Base-by-base conservation (phyloP, 2,113 vertebrate species). In the Aspiorhynchus laticeps region DNA sequence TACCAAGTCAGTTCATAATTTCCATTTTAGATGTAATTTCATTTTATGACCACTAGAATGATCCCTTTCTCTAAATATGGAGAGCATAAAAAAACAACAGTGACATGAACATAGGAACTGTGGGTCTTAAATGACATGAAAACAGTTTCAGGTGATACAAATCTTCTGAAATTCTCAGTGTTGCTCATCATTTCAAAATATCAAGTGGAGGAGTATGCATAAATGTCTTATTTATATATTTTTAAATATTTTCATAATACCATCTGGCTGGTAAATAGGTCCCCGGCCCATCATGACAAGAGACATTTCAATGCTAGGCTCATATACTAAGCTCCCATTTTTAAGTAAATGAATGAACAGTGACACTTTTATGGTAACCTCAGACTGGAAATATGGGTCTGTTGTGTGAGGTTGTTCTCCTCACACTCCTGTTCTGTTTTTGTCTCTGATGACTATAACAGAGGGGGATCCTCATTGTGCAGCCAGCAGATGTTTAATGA, bases 361-460 rank as follows among this genome's bases (percentile, higher is more conserved):
- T 36, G 26, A 36, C 80, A 24, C 46, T 74, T 75, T 48, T 84
- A 67, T 85, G 85, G 31, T 90, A 74, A 81, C 82, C 26, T 88
- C 69, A 89, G 61, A 59, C 78, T 76, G 85, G 86, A 89, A 87
- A 82, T 82, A 84, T 86, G 82, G 82, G 69, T 43, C 82, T 76
- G n/a, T 61, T 71, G 36, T 83, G 53, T 56, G 31, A 19, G 65
- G 63, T 87, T 43, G 26, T 41, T 83, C 67, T 67, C 33, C 71
- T 83, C 24, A 28, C 73, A 11, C 53, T 85, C n/a, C 79, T 59
- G 71, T 79, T 88, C 41, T 87, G 43, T 86, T 86, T 85, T 80
- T 36, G 80, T 69, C 61, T 28, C 31, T 85, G 33, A 89, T 90
- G 53, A 87, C 71, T 88, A 76, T 87, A 88, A 48, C 85, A 88